Evolutionary conservation across 2,888 invertebrate genomes (phyloP).

Genomic region (Himalopsyche kuldschensis): DNA sequence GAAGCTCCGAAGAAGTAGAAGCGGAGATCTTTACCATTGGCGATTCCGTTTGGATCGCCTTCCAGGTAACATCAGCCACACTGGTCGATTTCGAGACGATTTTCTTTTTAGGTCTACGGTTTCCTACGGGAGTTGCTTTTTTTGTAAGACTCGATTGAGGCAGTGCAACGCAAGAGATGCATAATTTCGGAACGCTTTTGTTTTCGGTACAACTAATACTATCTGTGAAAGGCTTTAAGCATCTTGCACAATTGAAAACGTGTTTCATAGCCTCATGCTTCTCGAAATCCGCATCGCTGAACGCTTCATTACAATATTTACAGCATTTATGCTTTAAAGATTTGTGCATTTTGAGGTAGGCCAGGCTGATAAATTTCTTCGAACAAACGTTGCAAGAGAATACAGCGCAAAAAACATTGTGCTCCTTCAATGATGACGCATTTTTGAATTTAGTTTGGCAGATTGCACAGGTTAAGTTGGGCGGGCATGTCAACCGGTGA

Average conservation of each 20-base stretch:
- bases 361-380: constrained; percentile 11
- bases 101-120: no score
- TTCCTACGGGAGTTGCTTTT: no score
- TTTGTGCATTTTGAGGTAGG: constrained; percentile 9
- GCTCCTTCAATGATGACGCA: not conserved
- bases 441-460: constrained; percentile 8
- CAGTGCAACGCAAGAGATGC: not conserved
- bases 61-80: no score
- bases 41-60: no score
- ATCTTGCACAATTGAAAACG: constrained; percentile 3
- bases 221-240: not conserved
- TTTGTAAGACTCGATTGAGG: no score
- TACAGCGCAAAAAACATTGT: constrained; percentile 9
- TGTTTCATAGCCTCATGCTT: constrained; percentile 10
- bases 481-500: not conserved
- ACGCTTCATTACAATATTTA: constrained; percentile 8
- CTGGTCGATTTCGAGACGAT: no score
- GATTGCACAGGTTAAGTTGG: not conserved
- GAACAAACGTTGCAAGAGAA: constrained; percentile 14
- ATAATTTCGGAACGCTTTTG: not conserved
- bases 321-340: constrained; percentile 7
- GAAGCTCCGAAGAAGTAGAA: no score
- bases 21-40: no score
- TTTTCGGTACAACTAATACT: constrained; percentile 2
- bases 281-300: not conserved